These are phyloP conservation scores for Axis porcinus DNA, from an alignment of 2,113 vertebrate genomes.

Conservation along the genomic window DNA sequence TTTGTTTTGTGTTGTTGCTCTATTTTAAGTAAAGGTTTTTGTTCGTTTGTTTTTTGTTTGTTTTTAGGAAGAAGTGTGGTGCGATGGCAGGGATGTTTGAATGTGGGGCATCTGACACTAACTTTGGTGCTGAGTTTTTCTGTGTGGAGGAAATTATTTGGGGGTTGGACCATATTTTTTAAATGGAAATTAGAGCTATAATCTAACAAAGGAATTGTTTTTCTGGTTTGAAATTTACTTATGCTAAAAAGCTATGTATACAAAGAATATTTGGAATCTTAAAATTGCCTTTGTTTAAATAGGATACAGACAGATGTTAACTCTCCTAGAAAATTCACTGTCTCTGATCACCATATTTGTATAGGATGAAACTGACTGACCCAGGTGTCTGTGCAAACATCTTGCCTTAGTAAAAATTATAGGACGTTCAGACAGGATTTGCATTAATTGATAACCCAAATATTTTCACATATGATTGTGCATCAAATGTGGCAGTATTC, in stretches of 20 bases:
- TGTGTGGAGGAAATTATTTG: background rate
- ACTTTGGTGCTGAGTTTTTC: background rate
- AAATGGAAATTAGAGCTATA: background rate
- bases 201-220: background rate
- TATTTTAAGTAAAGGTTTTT: constrained; percentile 6
- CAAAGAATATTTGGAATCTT: background rate
- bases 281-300: background rate
- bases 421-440: background rate
- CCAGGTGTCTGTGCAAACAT: background rate
- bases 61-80: background rate
- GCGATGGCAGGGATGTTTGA: background rate
- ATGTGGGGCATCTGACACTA: background rate
- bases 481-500: background rate
- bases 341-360: background rate
- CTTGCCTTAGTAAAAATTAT: background rate
- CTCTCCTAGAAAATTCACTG: background rate
- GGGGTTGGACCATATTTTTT: background rate
- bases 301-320: background rate
- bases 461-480: background rate
- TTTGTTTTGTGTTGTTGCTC: background rate
- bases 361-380: background rate
- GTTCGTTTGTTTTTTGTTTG: background rate
- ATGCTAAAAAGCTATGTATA: background rate
- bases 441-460: background rate
- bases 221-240: background rate